Percentiles rank a stretch among this genome's conserved stretches.
These are phyloP conservation scores for Typhlomys cinereus DNA, from an alignment of 2,113 vertebrate species.

Conservation along the genomic window DNA sequence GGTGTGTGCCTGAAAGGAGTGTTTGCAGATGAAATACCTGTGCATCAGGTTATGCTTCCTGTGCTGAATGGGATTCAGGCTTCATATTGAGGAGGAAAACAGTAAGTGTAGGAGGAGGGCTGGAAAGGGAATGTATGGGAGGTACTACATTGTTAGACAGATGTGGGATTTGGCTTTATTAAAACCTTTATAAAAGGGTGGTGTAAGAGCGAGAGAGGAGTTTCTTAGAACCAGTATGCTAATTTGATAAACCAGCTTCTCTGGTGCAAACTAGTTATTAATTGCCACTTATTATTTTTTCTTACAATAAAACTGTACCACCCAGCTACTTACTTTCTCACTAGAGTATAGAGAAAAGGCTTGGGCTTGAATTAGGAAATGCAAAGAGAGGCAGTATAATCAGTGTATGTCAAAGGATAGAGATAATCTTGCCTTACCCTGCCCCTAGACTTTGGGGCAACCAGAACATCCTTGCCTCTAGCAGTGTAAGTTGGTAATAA, in stretches of 20 bases:
- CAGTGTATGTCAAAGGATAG: not conserved
- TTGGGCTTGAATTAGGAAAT: conserved; percentile 54
- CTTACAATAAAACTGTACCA: conserved; percentile 64
- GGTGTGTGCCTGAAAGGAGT: conserved; percentile 40
- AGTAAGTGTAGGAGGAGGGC: conserved; percentile 53
- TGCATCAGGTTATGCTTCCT: conserved; percentile 62
- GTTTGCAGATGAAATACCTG: conserved; percentile 52
- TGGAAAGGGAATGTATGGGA: not conserved
- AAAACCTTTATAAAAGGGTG: conserved; percentile 67
- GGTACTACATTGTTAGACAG: conserved; percentile 36
- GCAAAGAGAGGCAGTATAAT: not conserved
- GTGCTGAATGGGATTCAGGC: conserved; percentile 34
- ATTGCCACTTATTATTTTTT: conserved; percentile 70
- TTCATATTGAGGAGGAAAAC: conserved; percentile 4
- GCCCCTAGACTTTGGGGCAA: not conserved
- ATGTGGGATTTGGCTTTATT: conserved; percentile 48
- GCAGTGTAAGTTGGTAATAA: conserved; percentile 35
- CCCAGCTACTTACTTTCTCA: conserved; percentile 67
- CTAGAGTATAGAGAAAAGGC: conserved; percentile 51
- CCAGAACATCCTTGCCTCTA: not conserved
- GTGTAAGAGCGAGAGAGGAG: conserved; percentile 49
- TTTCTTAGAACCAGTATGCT: conserved; percentile 46
- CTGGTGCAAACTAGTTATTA: conserved; percentile 70
- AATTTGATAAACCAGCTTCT: conserved; percentile 70
- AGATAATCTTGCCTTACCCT: not conserved